Percentiles rank a stretch among this genome's conserved stretches.
These are phyloP conservation scores for Lordiphosa clarofinis DNA, from an alignment of 1,140 invertebrate genomes.

Conservation along the genomic window DNA sequence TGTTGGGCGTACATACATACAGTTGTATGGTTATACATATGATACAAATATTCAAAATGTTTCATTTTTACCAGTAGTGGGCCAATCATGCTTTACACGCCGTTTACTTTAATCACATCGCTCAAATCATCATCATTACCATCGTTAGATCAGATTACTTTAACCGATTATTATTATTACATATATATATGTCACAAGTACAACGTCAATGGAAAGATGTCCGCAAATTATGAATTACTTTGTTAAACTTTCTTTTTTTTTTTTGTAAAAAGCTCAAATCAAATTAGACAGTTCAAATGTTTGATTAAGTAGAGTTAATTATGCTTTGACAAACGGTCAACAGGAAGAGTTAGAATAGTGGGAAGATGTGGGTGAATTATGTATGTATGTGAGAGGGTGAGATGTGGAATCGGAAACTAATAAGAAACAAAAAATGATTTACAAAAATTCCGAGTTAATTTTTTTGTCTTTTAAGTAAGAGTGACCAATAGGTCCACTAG, in stretches of 20 bases:
- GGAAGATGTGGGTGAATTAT: slow-evolving; percentile 34
- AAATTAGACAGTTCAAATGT: slow-evolving; percentile 43
- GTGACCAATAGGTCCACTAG: no score
- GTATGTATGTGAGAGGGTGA: slow-evolving; percentile 9
- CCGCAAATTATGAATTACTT: slow-evolving; percentile 58
- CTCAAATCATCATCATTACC: slow-evolving; percentile 60
- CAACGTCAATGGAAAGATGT: slow-evolving; percentile 55
- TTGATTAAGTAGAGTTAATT: slow-evolving; percentile 23
- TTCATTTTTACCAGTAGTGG: slow-evolving; percentile 79
- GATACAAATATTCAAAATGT: slow-evolving; percentile 48
- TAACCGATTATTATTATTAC: slow-evolving; percentile 23
- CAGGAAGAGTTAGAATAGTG: slow-evolving; percentile 67
- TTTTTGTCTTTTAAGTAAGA: no score
- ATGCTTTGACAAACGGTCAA: slow-evolving; percentile 73
- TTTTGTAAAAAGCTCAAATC: slow-evolving; percentile 60
- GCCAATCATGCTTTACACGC: slow-evolving; percentile 79
- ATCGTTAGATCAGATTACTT: slow-evolving; percentile 22
- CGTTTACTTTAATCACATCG: slow-evolving; percentile 72
- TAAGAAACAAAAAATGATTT: no score
- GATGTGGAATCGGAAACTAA: no score
- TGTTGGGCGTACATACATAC: slow-evolving; percentile 29
- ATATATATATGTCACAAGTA: slow-evolving; percentile 50
- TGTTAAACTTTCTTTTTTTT: slow-evolving; percentile 22
- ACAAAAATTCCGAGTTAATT: no score
- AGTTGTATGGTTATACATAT: slow-evolving; percentile 38